Evolutionary conservation across 2,797 vertebrate species (phyloP).

Genomic region (Aplochiton taeniatus): DNA sequence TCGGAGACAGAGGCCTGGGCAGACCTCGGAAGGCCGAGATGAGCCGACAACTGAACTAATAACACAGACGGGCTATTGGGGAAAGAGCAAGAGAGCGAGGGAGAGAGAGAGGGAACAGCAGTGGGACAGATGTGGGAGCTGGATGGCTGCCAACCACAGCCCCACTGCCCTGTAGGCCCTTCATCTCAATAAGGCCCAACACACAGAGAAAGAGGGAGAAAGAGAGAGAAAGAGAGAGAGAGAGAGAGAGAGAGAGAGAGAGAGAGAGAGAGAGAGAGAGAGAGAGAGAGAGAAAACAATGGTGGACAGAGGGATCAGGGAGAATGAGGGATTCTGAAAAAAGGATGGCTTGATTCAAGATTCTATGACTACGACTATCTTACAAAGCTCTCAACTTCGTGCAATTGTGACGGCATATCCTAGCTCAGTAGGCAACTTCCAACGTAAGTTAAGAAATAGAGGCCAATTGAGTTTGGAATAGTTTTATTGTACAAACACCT

Average conservation of each 20-base stretch:
- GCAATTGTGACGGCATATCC: conserved; percentile 36
- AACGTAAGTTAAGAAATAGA: conserved; percentile 36
- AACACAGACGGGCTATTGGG: no score
- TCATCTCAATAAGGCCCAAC: conserved; percentile 60
- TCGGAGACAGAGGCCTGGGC: conserved; percentile 60
- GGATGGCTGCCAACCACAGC: conserved; percentile 70
- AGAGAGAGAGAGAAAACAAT: conserved; percentile 26
- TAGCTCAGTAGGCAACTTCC: conserved; percentile 36
- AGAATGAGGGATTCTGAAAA: conserved; percentile 57
- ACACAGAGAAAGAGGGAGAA: conserved; percentile 50
- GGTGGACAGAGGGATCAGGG: not conserved
- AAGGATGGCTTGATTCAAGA: conserved; percentile 47
- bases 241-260: conserved; percentile 35
- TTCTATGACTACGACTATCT: conserved; percentile 52
- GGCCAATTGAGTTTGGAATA: conserved; percentile 45
- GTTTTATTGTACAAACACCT: conserved; percentile 59
- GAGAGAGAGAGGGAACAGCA: conserved; percentile 67
- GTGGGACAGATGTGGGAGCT: conserved; percentile 78
- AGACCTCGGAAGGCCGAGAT: conserved; percentile 60
- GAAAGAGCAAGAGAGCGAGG: conserved; percentile 2
- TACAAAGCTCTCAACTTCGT: conserved; percentile 50
- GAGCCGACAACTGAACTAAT: conserved; percentile 65
- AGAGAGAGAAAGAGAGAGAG: conserved; percentile 39
- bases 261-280: conserved; percentile 31
- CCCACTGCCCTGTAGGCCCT: conserved; percentile 66